Evolutionary conservation across 2,888 invertebrate genomes (phyloP).

Genomic region (Plagodis pulveraria): DNA sequence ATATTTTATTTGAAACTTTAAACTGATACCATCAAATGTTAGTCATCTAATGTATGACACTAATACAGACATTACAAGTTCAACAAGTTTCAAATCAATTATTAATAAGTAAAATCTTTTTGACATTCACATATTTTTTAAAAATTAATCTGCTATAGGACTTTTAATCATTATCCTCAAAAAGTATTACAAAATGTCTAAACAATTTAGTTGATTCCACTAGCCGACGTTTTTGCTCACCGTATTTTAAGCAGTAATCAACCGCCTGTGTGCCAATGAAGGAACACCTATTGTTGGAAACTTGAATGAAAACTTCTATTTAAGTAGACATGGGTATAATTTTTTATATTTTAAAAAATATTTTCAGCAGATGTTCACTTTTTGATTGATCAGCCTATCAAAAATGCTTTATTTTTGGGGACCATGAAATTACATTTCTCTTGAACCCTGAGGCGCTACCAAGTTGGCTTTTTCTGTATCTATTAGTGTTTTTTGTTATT

Average conservation of each 20-base stretch:
- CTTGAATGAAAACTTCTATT: constrained; percentile 84
- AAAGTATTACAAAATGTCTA: no score
- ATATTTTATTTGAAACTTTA: no score
- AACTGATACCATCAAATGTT: no score
- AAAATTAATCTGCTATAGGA: no score
- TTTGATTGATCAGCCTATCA: constrained; percentile 74
- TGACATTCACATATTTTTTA: no score
- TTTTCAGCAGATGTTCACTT: constrained; percentile 80
- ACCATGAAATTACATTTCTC: constrained; percentile 75
- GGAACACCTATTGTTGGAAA: constrained; percentile 81
- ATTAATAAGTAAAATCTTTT: no score
- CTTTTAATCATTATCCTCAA: no score
- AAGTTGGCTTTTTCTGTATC: constrained; percentile 2
- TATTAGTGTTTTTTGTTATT: not conserved
- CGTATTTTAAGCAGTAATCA: constrained; percentile 72
- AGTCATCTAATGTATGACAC: no score
- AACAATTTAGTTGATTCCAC: no score
- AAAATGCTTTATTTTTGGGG: constrained; percentile 63
- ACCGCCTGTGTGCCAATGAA: constrained; percentile 83
- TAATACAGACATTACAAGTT: no score
- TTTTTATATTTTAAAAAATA: constrained; percentile 73
- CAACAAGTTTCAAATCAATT: no score
- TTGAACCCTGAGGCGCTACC: constrained; percentile 25
- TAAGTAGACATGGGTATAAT: constrained; percentile 75
- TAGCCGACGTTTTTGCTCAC: constrained; percentile 51